These are phyloP conservation scores for Carollia perspicillata DNA, from an alignment of 2,113 vertebrate species.

Conservation along the genomic window DNA sequence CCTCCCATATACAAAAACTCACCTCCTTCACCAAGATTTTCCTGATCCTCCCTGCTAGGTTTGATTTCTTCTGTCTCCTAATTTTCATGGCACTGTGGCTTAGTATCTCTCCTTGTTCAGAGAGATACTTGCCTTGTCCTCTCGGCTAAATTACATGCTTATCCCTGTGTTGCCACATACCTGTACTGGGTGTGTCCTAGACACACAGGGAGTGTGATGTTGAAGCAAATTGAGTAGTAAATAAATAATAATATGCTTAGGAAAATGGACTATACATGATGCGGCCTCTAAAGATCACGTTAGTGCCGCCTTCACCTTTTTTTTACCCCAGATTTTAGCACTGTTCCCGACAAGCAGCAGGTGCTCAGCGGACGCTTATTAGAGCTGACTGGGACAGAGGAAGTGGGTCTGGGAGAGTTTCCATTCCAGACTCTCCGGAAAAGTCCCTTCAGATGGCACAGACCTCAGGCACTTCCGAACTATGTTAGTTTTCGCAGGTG, in stretches of 20 bases:
- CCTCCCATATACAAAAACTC: not conserved
- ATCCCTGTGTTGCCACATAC: accelerated
- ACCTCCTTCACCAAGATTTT: not conserved
- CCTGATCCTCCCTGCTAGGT: not conserved
- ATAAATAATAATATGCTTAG: not conserved
- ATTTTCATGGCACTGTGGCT: not conserved
- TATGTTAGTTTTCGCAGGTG: not conserved
- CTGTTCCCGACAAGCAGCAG: not conserved
- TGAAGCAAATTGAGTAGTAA: not conserved
- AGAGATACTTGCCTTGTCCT: not conserved
- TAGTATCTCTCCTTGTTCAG: not conserved
- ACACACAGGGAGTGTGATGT: not conserved
- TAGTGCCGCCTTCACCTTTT: not conserved
- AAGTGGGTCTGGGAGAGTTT: not conserved
- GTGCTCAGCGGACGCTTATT: not conserved
- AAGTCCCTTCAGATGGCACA: not conserved
- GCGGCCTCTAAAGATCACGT: not conserved
- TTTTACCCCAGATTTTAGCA: not conserved
- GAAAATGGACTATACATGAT: not conserved
- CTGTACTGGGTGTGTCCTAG: not conserved
- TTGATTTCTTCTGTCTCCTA: not conserved
- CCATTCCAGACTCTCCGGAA: not conserved
- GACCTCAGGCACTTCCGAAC: not conserved
- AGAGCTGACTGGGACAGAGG: not conserved
- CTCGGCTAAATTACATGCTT: not conserved